phyloP scores from a whole-genome alignment of 2,888 invertebrate genomes.

The Leptinotarsa rubiginosa region DNA sequence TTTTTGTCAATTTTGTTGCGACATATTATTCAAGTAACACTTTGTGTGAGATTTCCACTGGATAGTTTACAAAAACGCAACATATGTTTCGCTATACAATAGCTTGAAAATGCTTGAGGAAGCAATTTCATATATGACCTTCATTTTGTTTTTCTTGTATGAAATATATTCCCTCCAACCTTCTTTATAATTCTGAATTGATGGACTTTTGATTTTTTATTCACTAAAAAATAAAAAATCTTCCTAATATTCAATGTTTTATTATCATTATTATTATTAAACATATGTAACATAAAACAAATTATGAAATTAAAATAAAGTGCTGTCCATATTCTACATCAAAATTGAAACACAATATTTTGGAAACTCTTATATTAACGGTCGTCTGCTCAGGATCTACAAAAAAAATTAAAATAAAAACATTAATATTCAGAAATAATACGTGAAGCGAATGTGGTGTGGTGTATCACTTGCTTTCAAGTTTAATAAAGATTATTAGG shows the following conservation, averaged over 20 bases:
- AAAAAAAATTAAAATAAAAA: not conserved
- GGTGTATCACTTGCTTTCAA: too few species aligned
- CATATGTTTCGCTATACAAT: too few species aligned
- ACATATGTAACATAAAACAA: constrained; percentile 12
- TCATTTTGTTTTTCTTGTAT: not conserved
- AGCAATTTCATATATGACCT: too few species aligned
- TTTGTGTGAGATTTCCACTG: too few species aligned
- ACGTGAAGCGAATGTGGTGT: too few species aligned
- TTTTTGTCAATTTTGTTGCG: too few species aligned
- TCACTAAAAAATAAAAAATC: not conserved
- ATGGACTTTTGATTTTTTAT: not conserved
- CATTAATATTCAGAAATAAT: not conserved
- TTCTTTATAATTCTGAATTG: too few species aligned
- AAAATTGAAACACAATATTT: not conserved
- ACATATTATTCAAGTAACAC: too few species aligned
- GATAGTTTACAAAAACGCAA: too few species aligned
- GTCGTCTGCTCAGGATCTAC: not conserved
- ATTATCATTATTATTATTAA: constrained; percentile 4
- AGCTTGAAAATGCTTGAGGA: too few species aligned
- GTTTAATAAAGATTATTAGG: too few species aligned
- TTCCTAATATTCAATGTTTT: not conserved
- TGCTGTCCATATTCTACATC: constrained; percentile 1
- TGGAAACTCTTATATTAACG: not conserved
- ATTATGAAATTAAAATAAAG: constrained; percentile 3
- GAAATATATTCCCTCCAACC: too few species aligned